These are phyloP conservation scores for Falcunculus frontatus DNA, from an alignment of 2,113 vertebrate genomes.

Conservation along the genomic window DNA sequence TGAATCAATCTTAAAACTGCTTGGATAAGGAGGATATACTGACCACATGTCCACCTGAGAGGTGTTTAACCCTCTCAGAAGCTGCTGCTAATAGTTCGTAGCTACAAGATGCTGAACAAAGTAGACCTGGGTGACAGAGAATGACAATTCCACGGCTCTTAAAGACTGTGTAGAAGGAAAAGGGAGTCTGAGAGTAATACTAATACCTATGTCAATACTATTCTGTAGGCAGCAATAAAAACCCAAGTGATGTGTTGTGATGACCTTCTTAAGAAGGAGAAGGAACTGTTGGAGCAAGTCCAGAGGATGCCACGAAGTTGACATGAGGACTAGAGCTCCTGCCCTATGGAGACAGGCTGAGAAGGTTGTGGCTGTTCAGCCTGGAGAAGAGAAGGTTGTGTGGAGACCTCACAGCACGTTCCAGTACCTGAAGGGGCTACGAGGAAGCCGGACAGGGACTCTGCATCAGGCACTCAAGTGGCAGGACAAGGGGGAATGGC, in stretches of 20 bases:
- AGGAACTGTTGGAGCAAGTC: background rate
- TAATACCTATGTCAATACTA: background rate
- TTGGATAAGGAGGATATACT: background rate
- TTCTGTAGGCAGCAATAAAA: background rate
- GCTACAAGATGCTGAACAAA: background rate
- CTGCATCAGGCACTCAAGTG: background rate
- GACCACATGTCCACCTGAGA: background rate
- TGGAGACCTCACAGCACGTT: background rate
- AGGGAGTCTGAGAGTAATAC: background rate
- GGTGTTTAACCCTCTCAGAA: background rate
- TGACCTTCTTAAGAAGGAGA: background rate
- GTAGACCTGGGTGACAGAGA: background rate
- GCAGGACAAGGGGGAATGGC: background rate
- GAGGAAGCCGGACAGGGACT: background rate
- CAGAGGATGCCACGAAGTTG: fast-evolving
- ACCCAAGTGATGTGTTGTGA: background rate
- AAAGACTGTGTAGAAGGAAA: background rate
- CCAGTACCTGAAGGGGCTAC: background rate
- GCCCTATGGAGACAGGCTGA: background rate
- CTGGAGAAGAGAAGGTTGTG: background rate
- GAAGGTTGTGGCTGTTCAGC: background rate
- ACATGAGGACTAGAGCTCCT: background rate
- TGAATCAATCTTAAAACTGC: background rate
- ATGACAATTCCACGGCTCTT: background rate
- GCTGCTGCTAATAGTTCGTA: background rate